phyloP scores from a whole-genome alignment of 2,113 vertebrate genomes.

The Notechis scutatus region DNA sequence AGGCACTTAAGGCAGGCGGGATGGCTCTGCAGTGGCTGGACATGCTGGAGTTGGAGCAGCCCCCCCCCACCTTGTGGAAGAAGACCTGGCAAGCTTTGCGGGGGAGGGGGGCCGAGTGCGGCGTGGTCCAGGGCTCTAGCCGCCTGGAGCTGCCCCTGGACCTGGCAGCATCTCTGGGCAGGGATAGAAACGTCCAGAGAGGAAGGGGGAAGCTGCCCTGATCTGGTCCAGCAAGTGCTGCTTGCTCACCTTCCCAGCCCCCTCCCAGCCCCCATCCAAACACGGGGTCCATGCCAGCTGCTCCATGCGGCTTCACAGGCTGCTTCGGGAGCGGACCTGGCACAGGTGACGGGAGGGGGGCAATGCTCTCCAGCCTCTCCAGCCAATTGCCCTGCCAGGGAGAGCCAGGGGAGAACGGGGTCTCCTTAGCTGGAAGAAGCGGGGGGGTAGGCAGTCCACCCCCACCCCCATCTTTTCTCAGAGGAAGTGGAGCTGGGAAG shows the following conservation, averaged over 20 bases:
- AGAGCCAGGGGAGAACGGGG: neutral
- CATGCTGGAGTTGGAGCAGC: neutral
- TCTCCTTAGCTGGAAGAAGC: neutral
- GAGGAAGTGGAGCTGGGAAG: neutral
- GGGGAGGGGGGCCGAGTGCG: neutral
- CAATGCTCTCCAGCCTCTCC: neutral
- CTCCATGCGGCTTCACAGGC: too few relatives aligned
- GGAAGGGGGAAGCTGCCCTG: too few relatives aligned
- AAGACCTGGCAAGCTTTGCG: neutral
- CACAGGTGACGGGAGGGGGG: neutral
- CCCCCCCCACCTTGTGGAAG: neutral
- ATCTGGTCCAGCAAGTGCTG: neutral
- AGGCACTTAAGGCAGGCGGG: too few relatives aligned
- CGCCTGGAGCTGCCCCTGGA: neutral
- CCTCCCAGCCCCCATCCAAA: neutral
- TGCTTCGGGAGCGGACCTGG: neutral
- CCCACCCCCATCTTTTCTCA: too few relatives aligned
- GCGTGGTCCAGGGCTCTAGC: too few relatives aligned
- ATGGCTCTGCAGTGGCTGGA: neutral
- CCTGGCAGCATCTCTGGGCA: neutral
- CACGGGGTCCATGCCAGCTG: neutral
- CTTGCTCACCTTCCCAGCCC: neutral
- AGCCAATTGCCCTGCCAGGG: neutral
- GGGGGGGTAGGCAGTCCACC: rapidly evolving
- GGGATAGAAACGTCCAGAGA: too few relatives aligned